These are phyloP conservation scores for Sternotherus odoratus DNA, from an alignment of 2,797 vertebrate species.

Conservation along the genomic window DNA sequence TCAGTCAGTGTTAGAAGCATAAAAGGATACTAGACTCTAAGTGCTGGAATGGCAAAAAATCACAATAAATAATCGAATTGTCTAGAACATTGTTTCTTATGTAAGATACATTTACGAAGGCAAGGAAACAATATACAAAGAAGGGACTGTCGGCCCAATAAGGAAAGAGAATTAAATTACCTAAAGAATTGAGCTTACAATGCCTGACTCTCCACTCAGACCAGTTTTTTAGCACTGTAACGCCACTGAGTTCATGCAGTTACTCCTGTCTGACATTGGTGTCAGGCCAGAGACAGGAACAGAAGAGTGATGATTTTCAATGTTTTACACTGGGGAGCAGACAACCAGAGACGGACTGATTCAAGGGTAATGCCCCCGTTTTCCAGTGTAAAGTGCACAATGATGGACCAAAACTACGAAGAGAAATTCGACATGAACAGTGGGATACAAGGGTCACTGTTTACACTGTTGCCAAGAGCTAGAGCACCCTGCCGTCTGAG, in stretches of 20 bases:
- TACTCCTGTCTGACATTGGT: neutral
- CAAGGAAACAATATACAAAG: neutral
- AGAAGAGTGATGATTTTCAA: neutral
- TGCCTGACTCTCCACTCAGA: neutral
- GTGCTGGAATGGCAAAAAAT: neutral
- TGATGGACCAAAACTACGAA: neutral
- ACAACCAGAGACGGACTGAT: neutral
- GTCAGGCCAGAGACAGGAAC: neutral
- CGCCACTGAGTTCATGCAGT: neutral
- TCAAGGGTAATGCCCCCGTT: neutral
- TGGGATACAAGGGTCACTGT: neutral
- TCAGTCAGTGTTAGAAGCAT: neutral
- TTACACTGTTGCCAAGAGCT: neutral
- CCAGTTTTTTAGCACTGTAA: too few species aligned
- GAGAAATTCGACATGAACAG: neutral
- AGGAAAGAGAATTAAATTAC: neutral
- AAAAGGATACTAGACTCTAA: constrained; percentile 13
- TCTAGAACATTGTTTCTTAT: neutral
- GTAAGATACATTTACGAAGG: neutral
- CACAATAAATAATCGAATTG: accelerated
- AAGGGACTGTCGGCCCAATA: accelerated
- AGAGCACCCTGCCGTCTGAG: neutral
- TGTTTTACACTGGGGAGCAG: neutral
- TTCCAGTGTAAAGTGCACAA: neutral
- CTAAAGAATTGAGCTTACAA: neutral